Evolutionary conservation across 2,113 vertebrate genomes (phyloP).

Genomic region (Anarrhichthys ocellatus): DNA sequence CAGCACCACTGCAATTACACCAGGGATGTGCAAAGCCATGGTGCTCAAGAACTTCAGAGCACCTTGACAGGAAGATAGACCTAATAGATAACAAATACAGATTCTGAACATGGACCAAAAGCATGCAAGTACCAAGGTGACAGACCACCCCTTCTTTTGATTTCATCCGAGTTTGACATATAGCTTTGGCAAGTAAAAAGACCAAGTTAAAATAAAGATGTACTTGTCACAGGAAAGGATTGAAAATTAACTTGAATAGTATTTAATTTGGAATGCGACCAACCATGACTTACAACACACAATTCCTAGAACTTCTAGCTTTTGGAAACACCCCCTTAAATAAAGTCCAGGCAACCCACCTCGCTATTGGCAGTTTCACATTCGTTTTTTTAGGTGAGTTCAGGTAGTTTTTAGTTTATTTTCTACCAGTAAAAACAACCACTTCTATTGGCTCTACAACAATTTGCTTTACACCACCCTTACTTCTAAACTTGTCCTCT

Average conservation of each 20-base stretch:
- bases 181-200: background rate
- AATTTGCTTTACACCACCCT: background rate
- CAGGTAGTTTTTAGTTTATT: background rate
- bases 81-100: background rate
- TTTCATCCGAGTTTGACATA: background rate
- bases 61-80: background rate
- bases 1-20: constrained; percentile 72
- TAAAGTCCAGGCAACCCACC: too few relatives aligned
- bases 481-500: background rate
- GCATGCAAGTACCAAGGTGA: background rate
- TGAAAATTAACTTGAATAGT: background rate
- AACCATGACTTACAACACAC: too few relatives aligned
- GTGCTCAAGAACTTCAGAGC: background rate
- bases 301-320: background rate
- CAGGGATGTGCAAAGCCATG: constrained; percentile 61
- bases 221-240: background rate
- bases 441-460: too few relatives aligned
- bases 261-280: too few relatives aligned
- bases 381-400: too few relatives aligned
- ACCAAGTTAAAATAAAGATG: background rate
- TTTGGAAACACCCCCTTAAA: too few relatives aligned
- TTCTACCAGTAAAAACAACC: background rate
- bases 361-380: too few relatives aligned
- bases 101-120: background rate
- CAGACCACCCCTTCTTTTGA: background rate